A percentile compares a stretch with the other conserved stretches of the same genome.
phyloP scores from a whole-genome alignment of 1,140 invertebrate species.

The Drosophila lacteicornis region DNA sequence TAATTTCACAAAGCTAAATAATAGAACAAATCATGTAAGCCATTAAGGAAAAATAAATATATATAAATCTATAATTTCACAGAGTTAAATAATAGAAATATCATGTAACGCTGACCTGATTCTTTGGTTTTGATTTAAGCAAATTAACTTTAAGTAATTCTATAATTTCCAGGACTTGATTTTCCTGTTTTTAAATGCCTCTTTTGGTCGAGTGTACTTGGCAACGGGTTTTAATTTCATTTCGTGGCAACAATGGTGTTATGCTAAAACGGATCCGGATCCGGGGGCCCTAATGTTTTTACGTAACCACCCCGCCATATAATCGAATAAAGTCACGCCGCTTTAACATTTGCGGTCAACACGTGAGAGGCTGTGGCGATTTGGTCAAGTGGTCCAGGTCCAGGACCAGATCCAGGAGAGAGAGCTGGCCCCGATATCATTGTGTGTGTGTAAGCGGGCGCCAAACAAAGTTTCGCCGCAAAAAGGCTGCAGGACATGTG shows the following conservation, averaged over 20 bases:
- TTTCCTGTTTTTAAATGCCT: neutral
- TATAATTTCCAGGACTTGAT: neutral
- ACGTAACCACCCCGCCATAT: constrained; percentile 62
- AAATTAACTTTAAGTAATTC: neutral
- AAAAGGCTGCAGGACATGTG: constrained; percentile 78
- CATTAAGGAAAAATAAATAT: too few relatives aligned
- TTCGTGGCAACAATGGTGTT: constrained; percentile 64
- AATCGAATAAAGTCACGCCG: constrained; percentile 79
- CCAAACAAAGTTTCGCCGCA: constrained; percentile 55
- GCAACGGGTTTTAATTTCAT: constrained; percentile 68
- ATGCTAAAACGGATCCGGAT: constrained; percentile 48
- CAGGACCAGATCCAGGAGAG: constrained; percentile 31
- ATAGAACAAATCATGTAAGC: too few relatives aligned
- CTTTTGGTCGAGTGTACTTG: neutral
- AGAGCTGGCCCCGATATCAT: constrained; percentile 37
- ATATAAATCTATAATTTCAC: too few relatives aligned
- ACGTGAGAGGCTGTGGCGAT: constrained; percentile 24
- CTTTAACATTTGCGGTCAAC: constrained; percentile 76
- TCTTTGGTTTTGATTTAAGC: neutral
- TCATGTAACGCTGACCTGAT: neutral
- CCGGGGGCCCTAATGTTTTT: constrained; percentile 59
- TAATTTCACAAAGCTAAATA: too few relatives aligned
- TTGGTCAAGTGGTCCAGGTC: constrained; percentile 25
- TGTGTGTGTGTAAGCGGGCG: constrained; percentile 1
- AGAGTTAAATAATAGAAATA: too few relatives aligned